phyloP scores from a whole-genome alignment of 2,888 invertebrate species.

The Caenorhabditis sinica region DNA sequence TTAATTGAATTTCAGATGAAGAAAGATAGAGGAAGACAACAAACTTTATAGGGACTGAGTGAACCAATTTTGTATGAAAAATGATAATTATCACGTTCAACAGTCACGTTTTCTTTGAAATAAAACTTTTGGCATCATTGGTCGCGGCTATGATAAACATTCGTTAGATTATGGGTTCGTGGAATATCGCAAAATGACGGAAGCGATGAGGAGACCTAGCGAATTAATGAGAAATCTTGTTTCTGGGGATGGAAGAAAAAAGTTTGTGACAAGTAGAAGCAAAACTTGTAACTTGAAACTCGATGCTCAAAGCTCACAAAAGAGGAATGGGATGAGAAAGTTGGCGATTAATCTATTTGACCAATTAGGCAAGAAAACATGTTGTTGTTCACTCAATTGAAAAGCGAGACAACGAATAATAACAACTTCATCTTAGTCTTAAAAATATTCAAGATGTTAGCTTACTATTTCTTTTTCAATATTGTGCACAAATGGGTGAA shows the following conservation, averaged over 20 bases:
- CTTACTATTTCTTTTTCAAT: too few relatives aligned
- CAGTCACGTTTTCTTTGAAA: slow-evolving; percentile 18
- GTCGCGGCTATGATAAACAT: slow-evolving; percentile 16
- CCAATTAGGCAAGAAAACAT: slow-evolving; percentile 17
- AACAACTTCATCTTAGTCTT: background rate
- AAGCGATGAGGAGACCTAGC: background rate
- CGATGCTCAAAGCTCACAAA: slow-evolving; percentile 50
- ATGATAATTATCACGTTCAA: slow-evolving; percentile 46
- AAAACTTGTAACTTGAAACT: slow-evolving; percentile 60
- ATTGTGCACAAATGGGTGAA: too few relatives aligned
- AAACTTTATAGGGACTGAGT: slow-evolving; percentile 22
- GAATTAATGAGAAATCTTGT: slow-evolving; percentile 45
- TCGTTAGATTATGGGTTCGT: slow-evolving; percentile 36
- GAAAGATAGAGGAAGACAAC: background rate
- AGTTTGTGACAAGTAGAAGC: slow-evolving; percentile 51
- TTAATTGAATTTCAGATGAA: slow-evolving; percentile 38
- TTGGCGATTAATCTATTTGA: slow-evolving; percentile 37
- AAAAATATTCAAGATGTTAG: background rate
- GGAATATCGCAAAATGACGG: background rate
- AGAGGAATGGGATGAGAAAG: slow-evolving; percentile 21
- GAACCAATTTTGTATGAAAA: slow-evolving; percentile 13
- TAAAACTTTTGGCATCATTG: slow-evolving; percentile 2
- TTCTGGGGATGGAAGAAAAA: slow-evolving; percentile 8
- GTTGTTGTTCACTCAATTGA: slow-evolving; percentile 30
- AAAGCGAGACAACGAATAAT: background rate